Conservation (phyloP, 2,113 vertebrate genomes). For the Hippocampus barbouri region DNA sequence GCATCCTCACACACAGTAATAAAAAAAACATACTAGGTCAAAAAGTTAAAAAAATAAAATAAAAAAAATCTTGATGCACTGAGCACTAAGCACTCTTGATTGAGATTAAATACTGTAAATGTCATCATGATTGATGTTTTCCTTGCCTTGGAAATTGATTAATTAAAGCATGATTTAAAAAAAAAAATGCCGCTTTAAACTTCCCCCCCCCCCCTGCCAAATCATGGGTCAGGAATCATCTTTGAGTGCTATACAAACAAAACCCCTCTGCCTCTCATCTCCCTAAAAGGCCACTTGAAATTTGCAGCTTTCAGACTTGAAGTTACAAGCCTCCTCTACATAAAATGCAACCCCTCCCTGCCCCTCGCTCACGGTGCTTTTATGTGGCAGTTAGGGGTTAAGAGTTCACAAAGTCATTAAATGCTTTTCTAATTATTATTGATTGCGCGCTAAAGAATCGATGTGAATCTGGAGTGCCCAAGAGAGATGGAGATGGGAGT, state of each 20-base stretch:
- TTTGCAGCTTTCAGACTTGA: slow-evolving; percentile 44
- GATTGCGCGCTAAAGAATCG: slow-evolving; percentile 50
- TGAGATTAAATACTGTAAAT: neutral
- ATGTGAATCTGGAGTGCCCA: slow-evolving; percentile 47
- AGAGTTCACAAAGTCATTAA: slow-evolving; percentile 66
- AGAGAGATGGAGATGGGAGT: slow-evolving; percentile 6
- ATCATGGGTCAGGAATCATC: slow-evolving; percentile 2
- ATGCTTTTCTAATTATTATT: slow-evolving; percentile 72
- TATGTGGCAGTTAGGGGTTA: slow-evolving; percentile 51
- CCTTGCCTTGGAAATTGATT: neutral
- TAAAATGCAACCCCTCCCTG: slow-evolving; percentile 24
- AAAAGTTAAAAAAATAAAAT: neutral
- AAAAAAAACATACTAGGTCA: neutral
- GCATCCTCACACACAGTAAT: slow-evolving; percentile 2
- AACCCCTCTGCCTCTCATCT: slow-evolving; percentile 22
- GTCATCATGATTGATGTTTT: neutral
- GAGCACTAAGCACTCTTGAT: neutral
- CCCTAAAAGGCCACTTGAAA: slow-evolving; percentile 46
- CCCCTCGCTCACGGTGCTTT: slow-evolving; percentile 27
- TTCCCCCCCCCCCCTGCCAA: neutral
- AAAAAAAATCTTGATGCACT: neutral
- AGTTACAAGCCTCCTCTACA: slow-evolving; percentile 33
- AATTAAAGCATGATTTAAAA: neutral
- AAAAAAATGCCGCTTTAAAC: neutral
- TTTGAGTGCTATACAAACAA: slow-evolving; percentile 13